A percentile compares a stretch with the other conserved stretches of the same genome.
Evolutionary conservation across 1,140 invertebrate species (phyloP).

Genomic region (Drosophila melanica): DNA sequence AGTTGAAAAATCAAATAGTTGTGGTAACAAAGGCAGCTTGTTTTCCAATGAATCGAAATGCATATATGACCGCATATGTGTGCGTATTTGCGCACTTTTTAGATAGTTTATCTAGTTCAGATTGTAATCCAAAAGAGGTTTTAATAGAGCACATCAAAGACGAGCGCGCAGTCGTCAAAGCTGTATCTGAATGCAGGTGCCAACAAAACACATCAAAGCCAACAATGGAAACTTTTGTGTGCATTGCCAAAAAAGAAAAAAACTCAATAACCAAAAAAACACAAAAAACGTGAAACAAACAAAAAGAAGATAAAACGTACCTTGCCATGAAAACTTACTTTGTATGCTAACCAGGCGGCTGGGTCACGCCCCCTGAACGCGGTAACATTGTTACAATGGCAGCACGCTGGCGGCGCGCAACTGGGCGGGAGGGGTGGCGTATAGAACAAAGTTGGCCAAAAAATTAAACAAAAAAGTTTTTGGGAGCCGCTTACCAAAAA

Average conservation of each 20-base stretch:
- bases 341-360: conserved; percentile 27
- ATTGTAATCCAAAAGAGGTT: conserved; percentile 38
- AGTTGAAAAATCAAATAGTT: no score
- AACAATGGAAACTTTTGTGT: conserved; percentile 40
- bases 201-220: conserved; percentile 39
- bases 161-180: conserved; percentile 9
- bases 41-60: no score
- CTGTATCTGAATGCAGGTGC: conserved; percentile 15
- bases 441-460: conserved; percentile 20
- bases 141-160: conserved; percentile 33
- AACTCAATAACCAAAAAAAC: no score
- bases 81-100: background rate
- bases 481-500: conserved; percentile 27
- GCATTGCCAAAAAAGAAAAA: background rate
- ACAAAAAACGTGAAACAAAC: background rate
- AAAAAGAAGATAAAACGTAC: conserved; percentile 6
- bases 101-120: background rate
- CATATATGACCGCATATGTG: background rate
- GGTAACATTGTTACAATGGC: conserved; percentile 22
- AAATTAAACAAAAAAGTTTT: conserved; percentile 32
- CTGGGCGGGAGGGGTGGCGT: background rate
- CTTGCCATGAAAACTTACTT: conserved; percentile 35
- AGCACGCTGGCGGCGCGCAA: conserved; percentile 10
- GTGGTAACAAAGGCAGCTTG: no score
- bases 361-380: conserved; percentile 22